Evolutionary conservation across 2,888 invertebrate species (phyloP), one percentile per base, ranked within the genome.

Genomic region (Nasonovia ribisnigri): DNA sequence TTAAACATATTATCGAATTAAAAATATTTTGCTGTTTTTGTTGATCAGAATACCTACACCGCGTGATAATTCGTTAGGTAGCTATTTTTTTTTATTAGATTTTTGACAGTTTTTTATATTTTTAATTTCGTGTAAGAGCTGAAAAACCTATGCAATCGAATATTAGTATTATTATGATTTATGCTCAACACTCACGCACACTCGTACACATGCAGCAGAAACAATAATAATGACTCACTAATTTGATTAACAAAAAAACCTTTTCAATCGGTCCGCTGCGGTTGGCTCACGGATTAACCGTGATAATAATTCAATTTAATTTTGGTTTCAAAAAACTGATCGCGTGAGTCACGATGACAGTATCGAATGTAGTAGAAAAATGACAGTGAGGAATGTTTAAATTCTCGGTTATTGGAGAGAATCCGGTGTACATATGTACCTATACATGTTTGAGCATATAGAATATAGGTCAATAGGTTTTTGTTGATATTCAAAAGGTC

Each of bases 191-290:
- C 16, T 16, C 67, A 36, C 16, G n/a, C 16, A 67, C 67, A 36
- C 1, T 67, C 3, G 10, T 60, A 48, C 8, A 42, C 13, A 43
- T 6, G 36, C 6, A 24, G 11, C 43, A 46, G 10, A 29, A 89
- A 54, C 5, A 88, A 89, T 10, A 43, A 54, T 84, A 43, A 90
- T 90, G 43, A 90, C 42, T 42, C 4, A 54, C 43, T 84, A 43
- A 54, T 91, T 43, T 42, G 77, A 90, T 90, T 46, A 84, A 84
- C n/a, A n/a, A 42, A 91, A 84, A 84, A 51, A 77, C 29, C 10
- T 57, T 26, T 89, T 89, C 11, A 1, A 86, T 57, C 42, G 8
- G 26, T 29, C 29, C 8, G 26, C 42, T 42, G 6, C 6, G 29
- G 57, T 43, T 16, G 57, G 43, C 29, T 11, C 43, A 86, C 43